Base-by-base conservation (phyloP, 1,140 invertebrate genomes). In the Drosophila baimaii region DNA sequence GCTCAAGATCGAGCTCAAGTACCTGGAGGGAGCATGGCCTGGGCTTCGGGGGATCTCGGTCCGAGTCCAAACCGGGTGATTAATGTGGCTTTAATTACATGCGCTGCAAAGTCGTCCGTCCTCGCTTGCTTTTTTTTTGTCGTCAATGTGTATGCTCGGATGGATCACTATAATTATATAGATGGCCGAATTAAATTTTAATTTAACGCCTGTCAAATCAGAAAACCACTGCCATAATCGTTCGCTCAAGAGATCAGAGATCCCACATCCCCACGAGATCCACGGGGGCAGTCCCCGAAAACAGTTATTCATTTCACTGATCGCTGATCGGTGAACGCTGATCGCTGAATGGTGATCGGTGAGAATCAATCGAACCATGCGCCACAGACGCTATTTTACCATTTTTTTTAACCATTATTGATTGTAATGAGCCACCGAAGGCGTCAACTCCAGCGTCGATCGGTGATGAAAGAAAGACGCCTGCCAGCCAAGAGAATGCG, bases 171-270 rank as follows among this genome's bases (percentile, higher is more conserved):
- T 89, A 89, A 89, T 89, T 89, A 89, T 88, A 89, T 86, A 89
- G 84, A 89, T 89, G 84, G 84, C 80, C 84, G 84, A 89, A 89
- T 89, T 89, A 89, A 89, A 89, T 89, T 89, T 88, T 89, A 89
- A 89, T 89, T 89, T 89, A 89, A 89, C 84, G 84, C 84, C 84
- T 88, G 84, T 88, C 84, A 88, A 89, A 89, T 89, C 84, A 89
- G 71, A 86, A 89, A 89, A 89, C 70, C 84, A 89, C 84, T 89
- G 82, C 84, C 77, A 89, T 89, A 89, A 89, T 89, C 84, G 84
- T 84, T 89, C 83, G 84, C 70, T 81, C 79, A 81, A 69, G 58
- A 65, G 73, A 68, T 59, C 44, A 51, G 37, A 58, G n/a, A n/a
- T n/a, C n/a, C n/a, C n/a, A n/a, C n/a, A n/a, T 61, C 52, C 12